phyloP scores from a whole-genome alignment of 2,888 invertebrate genomes.

The Poecilus cupreus region DNA sequence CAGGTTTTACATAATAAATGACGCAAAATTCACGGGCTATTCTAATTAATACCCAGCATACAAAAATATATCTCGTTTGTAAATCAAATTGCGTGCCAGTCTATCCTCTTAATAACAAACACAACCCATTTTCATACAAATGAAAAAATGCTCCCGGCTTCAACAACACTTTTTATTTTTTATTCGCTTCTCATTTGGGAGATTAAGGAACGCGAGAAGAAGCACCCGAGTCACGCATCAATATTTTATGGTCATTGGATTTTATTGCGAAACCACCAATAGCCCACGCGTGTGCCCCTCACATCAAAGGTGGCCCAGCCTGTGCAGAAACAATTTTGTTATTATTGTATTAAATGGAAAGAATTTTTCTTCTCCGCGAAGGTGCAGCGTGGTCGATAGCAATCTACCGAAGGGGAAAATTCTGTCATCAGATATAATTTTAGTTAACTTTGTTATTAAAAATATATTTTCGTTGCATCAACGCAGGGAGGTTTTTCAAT shows the following conservation, averaged over 20 bases:
- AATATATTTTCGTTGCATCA: constrained; percentile 35
- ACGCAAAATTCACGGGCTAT: constrained; percentile 15
- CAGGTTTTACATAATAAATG: not conserved
- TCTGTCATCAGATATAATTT: constrained; percentile 41
- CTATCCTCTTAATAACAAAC: constrained; percentile 37
- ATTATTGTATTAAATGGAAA: constrained; percentile 39
- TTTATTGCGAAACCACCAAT: constrained; percentile 41
- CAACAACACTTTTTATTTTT: constrained; percentile 31
- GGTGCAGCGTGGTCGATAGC: not conserved
- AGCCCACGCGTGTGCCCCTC: constrained; percentile 1
- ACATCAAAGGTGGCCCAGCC: constrained; percentile 23
- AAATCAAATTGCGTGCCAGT: constrained; percentile 22
- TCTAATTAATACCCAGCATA: constrained; percentile 1
- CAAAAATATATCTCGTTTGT: constrained; percentile 20
- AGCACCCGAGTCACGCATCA: constrained; percentile 43
- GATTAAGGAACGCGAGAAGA: constrained; percentile 44
- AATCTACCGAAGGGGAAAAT: constrained; percentile 12
- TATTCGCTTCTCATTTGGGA: constrained; percentile 45
- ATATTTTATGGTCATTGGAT: constrained; percentile 51
- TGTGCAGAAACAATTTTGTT: constrained; percentile 32
- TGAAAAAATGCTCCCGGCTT: constrained; percentile 27
- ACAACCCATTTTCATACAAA: constrained; percentile 41
- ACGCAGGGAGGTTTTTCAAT: constrained; percentile 16
- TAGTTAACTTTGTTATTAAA: constrained; percentile 44
- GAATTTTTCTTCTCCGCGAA: constrained; percentile 16